Evolutionary conservation across 2,888 invertebrate species (phyloP), one percentile per base, ranked within the genome.

Genomic region (Gandaritis pyraliata): DNA sequence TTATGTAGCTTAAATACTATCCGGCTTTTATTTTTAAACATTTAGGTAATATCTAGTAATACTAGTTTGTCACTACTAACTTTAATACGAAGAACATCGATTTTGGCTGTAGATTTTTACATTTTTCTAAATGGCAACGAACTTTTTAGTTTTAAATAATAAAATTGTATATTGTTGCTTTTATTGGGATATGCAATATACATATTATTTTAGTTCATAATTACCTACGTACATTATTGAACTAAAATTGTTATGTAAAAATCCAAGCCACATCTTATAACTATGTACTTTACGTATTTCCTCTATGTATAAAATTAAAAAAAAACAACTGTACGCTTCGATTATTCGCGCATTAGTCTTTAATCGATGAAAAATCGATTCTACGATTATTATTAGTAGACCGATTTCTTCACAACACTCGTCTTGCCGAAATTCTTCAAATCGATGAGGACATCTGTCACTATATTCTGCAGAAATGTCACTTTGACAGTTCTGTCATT

Each of bases 301-400:
- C 50, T 13, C 48, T 86, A 87, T 86, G 88, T 89, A 90, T 88
- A 90, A 90, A 90, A 90, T 87, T 88, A 18, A 46, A 86, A 90
- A n/a, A 86, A 86, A 82, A 86, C 86, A 88, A 87, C 85, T 82
- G 83, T 83, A 83, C 84, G 86, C 84, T 83, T 86, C 80, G 83
- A 82, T 79, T 74, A 76, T 82, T 85, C 78, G 83, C 84, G 83
- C 81, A 81, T 77, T 78, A 66, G 77, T 72, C 66, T 64, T 72
- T 58, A 66, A 66, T 74, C 77, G 74, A 76, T 76, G 29, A 45
- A 45, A 23, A 50, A 58, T 51, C 56, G 48, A 50, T 49, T 30
- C 7, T 15, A 50, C 18, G 13, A 51, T 51, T 18, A 33, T n/a
- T n/a, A 56, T 55, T 23, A 29, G 45, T 41, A 33, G 39, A 54